phyloP scores from a whole-genome alignment of 1,140 invertebrate genomes.

The Delia radicum region DNA sequence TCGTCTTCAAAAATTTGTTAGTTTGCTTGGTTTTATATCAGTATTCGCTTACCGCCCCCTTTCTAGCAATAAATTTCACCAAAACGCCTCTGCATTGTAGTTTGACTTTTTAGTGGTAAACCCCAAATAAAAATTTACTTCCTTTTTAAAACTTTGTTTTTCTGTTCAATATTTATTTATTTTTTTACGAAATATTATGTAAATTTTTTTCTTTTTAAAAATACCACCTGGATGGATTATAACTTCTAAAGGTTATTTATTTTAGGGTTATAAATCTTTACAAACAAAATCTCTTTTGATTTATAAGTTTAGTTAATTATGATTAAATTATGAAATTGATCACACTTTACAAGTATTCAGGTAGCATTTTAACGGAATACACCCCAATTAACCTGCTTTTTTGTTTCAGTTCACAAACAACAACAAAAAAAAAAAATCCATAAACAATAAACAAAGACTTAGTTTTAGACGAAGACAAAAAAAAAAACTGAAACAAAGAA shows the following conservation, averaged over 20 bases:
- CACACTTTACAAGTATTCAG: neutral
- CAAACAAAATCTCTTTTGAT: neutral
- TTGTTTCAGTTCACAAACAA: no score
- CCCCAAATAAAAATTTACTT: neutral
- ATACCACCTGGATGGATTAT: neutral
- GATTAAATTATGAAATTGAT: constrained; percentile 22
- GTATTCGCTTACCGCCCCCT: no score
- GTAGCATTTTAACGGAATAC: constrained; percentile 18
- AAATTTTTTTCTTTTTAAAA: neutral
- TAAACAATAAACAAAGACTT: no score
- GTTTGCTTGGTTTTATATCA: neutral
- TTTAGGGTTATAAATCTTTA: neutral
- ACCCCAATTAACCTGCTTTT: constrained; percentile 18
- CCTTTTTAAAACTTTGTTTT: neutral
- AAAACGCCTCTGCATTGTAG: neutral
- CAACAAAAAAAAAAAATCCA: no score
- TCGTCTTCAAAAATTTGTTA: neutral
- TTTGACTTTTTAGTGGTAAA: neutral
- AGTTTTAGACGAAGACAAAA: neutral
- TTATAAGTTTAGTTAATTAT: neutral
- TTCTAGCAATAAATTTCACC: no score
- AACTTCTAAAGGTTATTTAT: neutral
- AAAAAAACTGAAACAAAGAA: neutral
- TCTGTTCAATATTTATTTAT: neutral
- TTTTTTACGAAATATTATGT: neutral